Base-by-base conservation (phyloP, 2,888 invertebrate species). In the Globia sparganii region DNA sequence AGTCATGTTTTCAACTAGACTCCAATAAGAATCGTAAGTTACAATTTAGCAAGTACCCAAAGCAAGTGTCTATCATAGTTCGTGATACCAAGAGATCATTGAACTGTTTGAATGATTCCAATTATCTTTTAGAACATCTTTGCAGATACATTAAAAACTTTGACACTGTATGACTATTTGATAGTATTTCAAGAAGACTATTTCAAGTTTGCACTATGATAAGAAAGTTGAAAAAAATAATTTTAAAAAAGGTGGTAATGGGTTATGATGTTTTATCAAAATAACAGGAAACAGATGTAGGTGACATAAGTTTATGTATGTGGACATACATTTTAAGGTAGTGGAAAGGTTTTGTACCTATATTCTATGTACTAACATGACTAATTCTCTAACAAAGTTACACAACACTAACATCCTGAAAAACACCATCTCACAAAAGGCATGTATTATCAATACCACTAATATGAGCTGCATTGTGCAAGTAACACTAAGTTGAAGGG, bases 401-500 rank as follows among this genome's bases (percentile, higher is more conserved):
- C 66, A 80, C 73, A 80, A 78, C 40, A 75, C 11, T 28, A 28
- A 49, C 21, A 72, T n/a, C 15, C 58, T 28, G 40, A 70, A 28
- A 65, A 70, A 59, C 37, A 73, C 15, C 0, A 25, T 58, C 46
- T 66, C 40, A 65, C 18, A 77, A 77, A 49, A 59, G 59, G 28
- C 49, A 64, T 70, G 43, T 43, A 37, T 11, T 64, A 53, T 66
- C 46, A 77, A 75, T 65, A 75, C 66, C 56, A 69, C 43, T 59
- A 43, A 77, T 71, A 71, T 78, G 64, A 77, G 71, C 65, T 56
- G 69, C 62, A 64, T 65, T 66, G 72, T 66, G 74, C 68, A 80
- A 76, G 74, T 78, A 81, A 75, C 77, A 72, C 61, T 74, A 84
- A 79, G 89, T 90, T 90, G 87, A 86, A 90, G 88, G 88, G 81